Evolutionary conservation across 2,113 vertebrate genomes (phyloP).

Genomic region (Anhinga anhinga): DNA sequence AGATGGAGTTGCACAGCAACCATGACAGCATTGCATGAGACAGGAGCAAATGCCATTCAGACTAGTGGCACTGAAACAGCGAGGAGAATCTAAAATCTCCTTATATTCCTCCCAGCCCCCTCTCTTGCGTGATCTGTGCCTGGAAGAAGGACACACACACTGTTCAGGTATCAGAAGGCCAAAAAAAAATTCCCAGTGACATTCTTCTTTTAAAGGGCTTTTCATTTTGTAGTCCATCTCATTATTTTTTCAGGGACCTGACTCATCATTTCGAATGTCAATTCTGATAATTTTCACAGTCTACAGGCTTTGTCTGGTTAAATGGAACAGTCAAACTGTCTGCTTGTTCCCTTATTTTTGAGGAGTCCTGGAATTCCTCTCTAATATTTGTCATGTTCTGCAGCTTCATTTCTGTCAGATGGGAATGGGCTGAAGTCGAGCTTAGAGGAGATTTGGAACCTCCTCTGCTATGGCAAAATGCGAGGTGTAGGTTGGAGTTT

Average conservation of each 20-base stretch:
- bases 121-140: neutral
- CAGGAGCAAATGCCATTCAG: constrained; percentile 30
- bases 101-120: neutral
- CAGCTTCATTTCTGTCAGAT: neutral
- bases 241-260: constrained; percentile 29
- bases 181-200: neutral
- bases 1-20: constrained; percentile 53
- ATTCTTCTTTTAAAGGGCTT: constrained; percentile 17
- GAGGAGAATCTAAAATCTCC: neutral
- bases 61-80: neutral
- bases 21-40: neutral
- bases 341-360: neutral
- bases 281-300: constrained; percentile 4
- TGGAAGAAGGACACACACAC: neutral
- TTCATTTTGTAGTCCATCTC: neutral
- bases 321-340: neutral
- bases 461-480: neutral
- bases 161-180: neutral
- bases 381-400: neutral
- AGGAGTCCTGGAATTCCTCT: neutral
- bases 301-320: constrained; percentile 15
- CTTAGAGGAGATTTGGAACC: neutral
- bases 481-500: neutral
- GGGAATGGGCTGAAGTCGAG: neutral
- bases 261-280: constrained; percentile 41